Conservation (phyloP, 2,888 invertebrate genomes). For the Carpatolechia fugitivella region DNA sequence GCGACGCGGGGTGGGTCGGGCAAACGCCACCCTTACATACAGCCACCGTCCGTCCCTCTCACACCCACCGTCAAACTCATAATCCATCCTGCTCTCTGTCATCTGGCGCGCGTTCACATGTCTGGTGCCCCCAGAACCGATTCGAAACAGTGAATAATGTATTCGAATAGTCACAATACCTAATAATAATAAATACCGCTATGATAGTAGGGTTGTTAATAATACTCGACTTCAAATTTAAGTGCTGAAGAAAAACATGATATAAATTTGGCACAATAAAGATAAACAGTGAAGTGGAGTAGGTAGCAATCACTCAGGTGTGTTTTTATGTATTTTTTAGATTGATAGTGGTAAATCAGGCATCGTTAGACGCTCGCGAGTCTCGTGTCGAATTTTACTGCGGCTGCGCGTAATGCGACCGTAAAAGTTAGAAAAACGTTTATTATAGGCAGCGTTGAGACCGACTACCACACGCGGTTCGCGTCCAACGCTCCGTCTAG, state of each 20-base stretch:
- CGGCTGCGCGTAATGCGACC: constrained; percentile 60
- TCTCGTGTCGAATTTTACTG: constrained; percentile 73
- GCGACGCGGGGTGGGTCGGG: constrained; percentile 72
- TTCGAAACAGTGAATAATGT: constrained; percentile 75
- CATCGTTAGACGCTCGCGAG: constrained; percentile 62
- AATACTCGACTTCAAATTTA: constrained; percentile 4
- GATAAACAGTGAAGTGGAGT: constrained; percentile 47
- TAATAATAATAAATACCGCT: constrained; percentile 54
- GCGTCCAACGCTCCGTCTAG: constrained; percentile 36
- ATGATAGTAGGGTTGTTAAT: constrained; percentile 20
- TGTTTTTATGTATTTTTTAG: constrained; percentile 64
- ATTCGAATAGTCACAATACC: constrained; percentile 59
- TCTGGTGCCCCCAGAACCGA: constrained; percentile 68
- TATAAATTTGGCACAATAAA: constrained; percentile 53
- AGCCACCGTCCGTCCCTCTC: constrained; percentile 42
- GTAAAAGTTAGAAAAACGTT: constrained; percentile 74
- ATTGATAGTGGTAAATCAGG: constrained; percentile 73
- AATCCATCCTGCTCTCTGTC: constrained; percentile 48
- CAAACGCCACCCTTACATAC: constrained; percentile 63
- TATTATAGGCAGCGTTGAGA: constrained; percentile 44
- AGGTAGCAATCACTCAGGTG: constrained; percentile 59
- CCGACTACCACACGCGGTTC: constrained; percentile 33
- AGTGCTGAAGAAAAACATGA: constrained; percentile 23
- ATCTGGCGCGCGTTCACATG: constrained; percentile 69
- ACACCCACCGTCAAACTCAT: constrained; percentile 30